Evolutionary conservation across 2,888 invertebrate species (phyloP).

Genomic region (Mimumesa dahlbomi): DNA sequence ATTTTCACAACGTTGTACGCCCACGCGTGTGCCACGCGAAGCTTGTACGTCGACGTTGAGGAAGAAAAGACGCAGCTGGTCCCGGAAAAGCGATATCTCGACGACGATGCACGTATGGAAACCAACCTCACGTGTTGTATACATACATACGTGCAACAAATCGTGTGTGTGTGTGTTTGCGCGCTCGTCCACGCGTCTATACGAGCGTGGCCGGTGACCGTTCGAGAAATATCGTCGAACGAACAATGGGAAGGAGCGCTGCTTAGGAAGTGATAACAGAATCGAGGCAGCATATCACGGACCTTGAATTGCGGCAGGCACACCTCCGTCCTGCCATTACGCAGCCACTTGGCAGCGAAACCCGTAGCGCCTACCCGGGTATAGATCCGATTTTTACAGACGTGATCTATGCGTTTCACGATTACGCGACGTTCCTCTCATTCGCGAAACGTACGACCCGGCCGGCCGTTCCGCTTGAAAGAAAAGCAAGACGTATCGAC

Average conservation of each 20-base stretch:
- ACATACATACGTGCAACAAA: too few relatives aligned
- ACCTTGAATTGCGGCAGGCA: constrained; percentile 63
- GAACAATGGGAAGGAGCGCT: constrained; percentile 61
- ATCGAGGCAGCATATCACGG: constrained; percentile 63
- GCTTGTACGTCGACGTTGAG: constrained; percentile 4
- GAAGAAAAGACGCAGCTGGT: constrained; percentile 49
- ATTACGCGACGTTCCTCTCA: constrained; percentile 57
- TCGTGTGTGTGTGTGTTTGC: constrained; percentile 4
- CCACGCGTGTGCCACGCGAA: constrained; percentile 15
- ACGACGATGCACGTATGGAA: not conserved
- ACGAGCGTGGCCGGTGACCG: constrained; percentile 18
- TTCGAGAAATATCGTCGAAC: constrained; percentile 57
- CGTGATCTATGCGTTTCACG: constrained; percentile 51
- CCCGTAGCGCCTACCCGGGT: constrained; percentile 36
- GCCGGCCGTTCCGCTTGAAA: constrained; percentile 25
- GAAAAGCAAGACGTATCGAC: constrained; percentile 36
- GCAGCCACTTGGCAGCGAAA: constrained; percentile 53
- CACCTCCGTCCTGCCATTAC: constrained; percentile 62
- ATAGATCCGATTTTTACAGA: constrained; percentile 36
- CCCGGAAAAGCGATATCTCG: constrained; percentile 61
- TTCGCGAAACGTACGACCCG: constrained; percentile 40
- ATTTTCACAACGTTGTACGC: too few relatives aligned
- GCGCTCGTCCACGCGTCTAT: not conserved
- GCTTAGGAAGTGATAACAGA: constrained; percentile 64
- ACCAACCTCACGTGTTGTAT: too few relatives aligned